phyloP scores from a whole-genome alignment of 2,113 vertebrate genomes.

The Helogale parvula region DNA sequence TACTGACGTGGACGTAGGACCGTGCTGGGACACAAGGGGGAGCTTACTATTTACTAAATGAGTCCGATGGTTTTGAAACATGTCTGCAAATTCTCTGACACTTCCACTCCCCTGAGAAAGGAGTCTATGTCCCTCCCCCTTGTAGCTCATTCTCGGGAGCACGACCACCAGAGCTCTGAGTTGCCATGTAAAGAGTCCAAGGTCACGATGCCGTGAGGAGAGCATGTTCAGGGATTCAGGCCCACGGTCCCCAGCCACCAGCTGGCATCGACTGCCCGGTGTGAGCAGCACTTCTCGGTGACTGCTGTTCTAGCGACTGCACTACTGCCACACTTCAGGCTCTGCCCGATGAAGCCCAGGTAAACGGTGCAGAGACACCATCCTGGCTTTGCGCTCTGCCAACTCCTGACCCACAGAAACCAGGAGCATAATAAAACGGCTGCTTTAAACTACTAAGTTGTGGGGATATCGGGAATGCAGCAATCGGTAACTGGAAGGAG shows the following conservation, averaged over 20 bases:
- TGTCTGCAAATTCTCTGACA: not conserved
- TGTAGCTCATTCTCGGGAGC: not conserved
- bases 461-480: not conserved
- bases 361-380: fast-evolving
- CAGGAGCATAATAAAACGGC: not conserved
- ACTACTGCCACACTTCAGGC: too few relatives aligned
- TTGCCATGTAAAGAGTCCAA: not conserved
- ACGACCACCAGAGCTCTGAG: not conserved
- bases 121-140: not conserved
- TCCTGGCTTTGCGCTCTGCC: not conserved
- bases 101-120: not conserved
- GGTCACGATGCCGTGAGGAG: not conserved
- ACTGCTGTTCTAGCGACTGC: not conserved
- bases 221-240: not conserved
- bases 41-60: not conserved
- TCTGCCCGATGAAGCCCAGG: not conserved
- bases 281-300: not conserved
- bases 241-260: not conserved
- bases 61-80: not conserved
- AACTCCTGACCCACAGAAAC: not conserved
- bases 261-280: not conserved
- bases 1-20: not conserved
- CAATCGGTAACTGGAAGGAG: not conserved
- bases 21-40: not conserved
- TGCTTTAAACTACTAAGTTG: not conserved